Evolutionary conservation across 2,113 vertebrate species (phyloP).

Genomic region (Dromaius novaehollandiae): DNA sequence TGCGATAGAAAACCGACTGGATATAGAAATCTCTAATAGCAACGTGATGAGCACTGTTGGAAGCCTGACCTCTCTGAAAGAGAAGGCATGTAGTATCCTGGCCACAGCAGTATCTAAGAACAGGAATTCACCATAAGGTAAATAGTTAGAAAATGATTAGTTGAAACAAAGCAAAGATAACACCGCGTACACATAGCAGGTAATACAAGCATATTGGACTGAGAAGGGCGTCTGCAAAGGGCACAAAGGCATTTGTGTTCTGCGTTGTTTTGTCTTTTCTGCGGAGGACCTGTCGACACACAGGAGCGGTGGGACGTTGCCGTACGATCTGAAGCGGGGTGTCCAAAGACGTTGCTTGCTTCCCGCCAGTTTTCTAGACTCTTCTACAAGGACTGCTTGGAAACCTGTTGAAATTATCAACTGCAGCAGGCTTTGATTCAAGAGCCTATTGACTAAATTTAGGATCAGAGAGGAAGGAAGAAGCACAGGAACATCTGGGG

Average conservation of each 20-base stretch:
- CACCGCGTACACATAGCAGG: not conserved
- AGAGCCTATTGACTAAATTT: not conserved
- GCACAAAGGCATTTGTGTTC: not conserved
- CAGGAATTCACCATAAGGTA: not conserved
- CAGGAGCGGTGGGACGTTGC: not conserved
- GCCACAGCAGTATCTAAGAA: not conserved
- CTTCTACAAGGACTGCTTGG: not conserved
- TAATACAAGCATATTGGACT: not conserved
- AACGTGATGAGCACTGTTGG: not conserved
- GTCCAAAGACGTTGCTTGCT: rapidly evolving
- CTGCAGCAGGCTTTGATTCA: not conserved
- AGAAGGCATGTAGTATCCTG: not conserved
- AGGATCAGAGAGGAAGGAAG: not conserved
- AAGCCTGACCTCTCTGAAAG: not conserved
- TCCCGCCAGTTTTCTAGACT: not conserved
- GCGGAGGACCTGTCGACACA: not conserved
- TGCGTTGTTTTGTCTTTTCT: not conserved
- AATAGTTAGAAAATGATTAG: not conserved
- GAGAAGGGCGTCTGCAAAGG: not conserved
- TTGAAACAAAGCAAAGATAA: not conserved
- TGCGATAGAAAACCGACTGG: not conserved
- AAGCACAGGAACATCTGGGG: not conserved
- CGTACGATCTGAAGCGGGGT: not conserved
- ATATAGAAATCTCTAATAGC: not conserved
- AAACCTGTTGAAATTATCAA: not conserved